A percentile compares a stretch with the other conserved stretches of the same genome.
These are phyloP conservation scores for Caenorhabditis sulstoni DNA, from an alignment of 2,888 invertebrate genomes.

Conservation along the genomic window DNA sequence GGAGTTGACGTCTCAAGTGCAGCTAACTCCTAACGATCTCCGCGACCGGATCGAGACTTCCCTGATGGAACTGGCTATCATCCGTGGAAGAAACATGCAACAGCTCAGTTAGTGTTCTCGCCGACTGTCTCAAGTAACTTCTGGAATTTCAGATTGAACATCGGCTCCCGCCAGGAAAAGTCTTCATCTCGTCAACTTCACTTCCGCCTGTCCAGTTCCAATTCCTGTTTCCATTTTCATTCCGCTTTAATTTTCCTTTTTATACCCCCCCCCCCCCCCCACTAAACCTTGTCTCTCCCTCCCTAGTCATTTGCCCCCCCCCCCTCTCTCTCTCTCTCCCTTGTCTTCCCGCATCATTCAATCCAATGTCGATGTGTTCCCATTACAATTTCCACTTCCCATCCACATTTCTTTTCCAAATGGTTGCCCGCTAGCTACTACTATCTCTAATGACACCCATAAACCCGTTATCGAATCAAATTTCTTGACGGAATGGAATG, in stretches of 20 bases:
- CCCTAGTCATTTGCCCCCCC: too few species aligned
- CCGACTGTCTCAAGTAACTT: not conserved
- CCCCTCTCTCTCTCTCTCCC: too few species aligned
- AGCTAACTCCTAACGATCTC: constrained; percentile 9
- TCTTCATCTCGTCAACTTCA: not conserved
- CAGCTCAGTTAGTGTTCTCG: not conserved
- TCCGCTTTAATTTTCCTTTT: not conserved
- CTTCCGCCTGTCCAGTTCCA: not conserved
- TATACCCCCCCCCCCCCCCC: too few species aligned
- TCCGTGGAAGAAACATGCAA: constrained; percentile 22
- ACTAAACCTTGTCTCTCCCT: too few species aligned
- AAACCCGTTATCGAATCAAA: not conserved
- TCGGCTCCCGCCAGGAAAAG: not conserved
- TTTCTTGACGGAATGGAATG: not conserved
- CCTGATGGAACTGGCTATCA: constrained; percentile 28
- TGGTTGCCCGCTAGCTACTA: too few species aligned
- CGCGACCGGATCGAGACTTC: constrained; percentile 25
- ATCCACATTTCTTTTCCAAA: not conserved
- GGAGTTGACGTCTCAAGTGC: not conserved
- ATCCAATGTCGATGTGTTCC: not conserved
- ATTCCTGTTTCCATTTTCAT: not conserved
- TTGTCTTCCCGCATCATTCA: too few species aligned
- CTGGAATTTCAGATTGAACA: constrained; percentile 17
- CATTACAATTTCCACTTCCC: not conserved
- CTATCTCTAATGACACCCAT: constrained; percentile 6